Evolutionary conservation across 2,797 vertebrate species (phyloP).

Genomic region (Iguana delicatissima): DNA sequence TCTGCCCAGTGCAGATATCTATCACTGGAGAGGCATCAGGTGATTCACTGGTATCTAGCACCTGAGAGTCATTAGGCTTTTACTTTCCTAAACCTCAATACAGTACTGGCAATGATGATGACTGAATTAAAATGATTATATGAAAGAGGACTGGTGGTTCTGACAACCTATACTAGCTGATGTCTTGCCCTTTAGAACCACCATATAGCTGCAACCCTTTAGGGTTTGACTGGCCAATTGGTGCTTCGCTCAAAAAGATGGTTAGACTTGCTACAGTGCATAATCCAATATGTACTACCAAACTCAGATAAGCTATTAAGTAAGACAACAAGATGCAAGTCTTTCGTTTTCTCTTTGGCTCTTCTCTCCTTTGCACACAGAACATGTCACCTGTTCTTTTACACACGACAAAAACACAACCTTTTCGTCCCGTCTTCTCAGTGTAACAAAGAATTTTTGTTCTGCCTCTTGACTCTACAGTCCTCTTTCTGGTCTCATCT

Average conservation of each 20-base stretch:
- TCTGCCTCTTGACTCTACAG: neutral
- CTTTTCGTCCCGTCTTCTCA: neutral
- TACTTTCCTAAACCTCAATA: neutral
- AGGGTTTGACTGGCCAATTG: neutral
- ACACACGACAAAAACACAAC: neutral
- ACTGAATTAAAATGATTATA: neutral
- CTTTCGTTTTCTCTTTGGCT: neutral
- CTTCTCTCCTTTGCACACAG: neutral
- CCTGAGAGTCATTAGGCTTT: neutral
- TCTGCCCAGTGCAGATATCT: neutral
- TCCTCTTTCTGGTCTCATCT: neutral
- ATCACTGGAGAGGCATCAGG: neutral
- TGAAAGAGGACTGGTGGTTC: constrained; percentile 11
- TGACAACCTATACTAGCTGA: constrained; percentile 5
- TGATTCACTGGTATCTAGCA: neutral
- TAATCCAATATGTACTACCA: neutral
- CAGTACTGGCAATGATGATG: neutral
- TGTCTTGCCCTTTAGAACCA: neutral
- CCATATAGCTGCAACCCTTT: neutral
- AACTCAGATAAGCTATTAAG: constrained; percentile 19
- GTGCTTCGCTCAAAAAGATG: neutral
- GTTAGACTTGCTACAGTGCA: neutral
- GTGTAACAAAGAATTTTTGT: neutral
- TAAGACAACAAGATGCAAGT: neutral
- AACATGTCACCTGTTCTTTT: neutral